phyloP scores from a whole-genome alignment of 23 tunicate genomes.

The Ciona savignyi region DNA sequence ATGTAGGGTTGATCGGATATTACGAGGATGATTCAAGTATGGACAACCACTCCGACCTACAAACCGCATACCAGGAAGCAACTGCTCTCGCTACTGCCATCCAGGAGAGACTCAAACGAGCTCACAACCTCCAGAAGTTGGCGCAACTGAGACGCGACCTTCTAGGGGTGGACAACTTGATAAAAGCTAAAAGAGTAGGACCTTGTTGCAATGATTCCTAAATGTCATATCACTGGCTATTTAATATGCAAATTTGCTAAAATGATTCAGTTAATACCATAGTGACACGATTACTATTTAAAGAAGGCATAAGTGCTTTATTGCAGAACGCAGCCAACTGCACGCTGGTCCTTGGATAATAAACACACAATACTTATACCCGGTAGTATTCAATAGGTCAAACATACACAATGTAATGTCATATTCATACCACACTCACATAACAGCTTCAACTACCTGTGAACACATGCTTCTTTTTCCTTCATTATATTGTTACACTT shows the following conservation, averaged over 20 bases:
- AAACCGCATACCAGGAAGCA: slow-evolving; percentile 28
- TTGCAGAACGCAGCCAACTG: no score
- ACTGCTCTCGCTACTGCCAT: slow-evolving; percentile 26
- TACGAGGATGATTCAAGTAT: neutral
- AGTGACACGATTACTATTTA: no score
- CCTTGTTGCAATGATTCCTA: neutral
- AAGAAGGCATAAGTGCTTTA: no score
- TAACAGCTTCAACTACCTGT: no score
- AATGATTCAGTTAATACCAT: no score
- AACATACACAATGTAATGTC: no score
- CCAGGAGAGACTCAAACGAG: slow-evolving; percentile 55
- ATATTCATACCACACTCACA: no score
- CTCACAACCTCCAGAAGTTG: slow-evolving; percentile 73
- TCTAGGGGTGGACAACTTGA: slow-evolving; percentile 75
- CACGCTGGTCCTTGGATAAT: no score
- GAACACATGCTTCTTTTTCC: no score
- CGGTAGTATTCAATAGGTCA: no score
- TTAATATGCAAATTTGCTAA: neutral
- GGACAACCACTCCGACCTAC: slow-evolving; percentile 3
- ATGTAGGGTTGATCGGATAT: slow-evolving; percentile 9
- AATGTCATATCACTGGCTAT: neutral
- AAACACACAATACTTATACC: no score
- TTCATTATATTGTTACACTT: no score
- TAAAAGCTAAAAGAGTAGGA: slow-evolving; percentile 37
- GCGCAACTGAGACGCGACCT: slow-evolving; percentile 93